Percentiles rank a stretch among this genome's conserved stretches.
These are phyloP conservation scores for Drosophila littoralis DNA, from an alignment of 1,140 invertebrate species.

Conservation along the genomic window DNA sequence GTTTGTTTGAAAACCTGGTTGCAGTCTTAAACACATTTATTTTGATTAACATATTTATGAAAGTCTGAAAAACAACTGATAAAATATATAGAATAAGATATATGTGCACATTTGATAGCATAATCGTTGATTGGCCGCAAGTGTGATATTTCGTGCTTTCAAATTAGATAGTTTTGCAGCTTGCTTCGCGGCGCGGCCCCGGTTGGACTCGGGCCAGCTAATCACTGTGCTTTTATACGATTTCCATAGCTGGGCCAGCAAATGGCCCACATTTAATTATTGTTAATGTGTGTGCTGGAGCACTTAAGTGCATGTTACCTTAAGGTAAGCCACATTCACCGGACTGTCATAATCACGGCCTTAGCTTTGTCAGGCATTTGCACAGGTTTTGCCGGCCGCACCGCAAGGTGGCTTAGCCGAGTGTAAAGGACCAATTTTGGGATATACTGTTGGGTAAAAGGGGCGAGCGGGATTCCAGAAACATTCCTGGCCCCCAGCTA, in stretches of 20 bases:
- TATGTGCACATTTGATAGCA: no score
- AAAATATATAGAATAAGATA: no score
- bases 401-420: no score
- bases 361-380: not conserved
- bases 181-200: not conserved
- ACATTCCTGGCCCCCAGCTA: slow-evolving; percentile 29
- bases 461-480: not conserved
- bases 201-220: not conserved
- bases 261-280: slow-evolving; percentile 23
- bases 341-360: not conserved
- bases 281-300: slow-evolving; percentile 17
- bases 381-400: not conserved
- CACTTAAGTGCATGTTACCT: slow-evolving; percentile 20
- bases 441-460: not conserved
- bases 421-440: not conserved
- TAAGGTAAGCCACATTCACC: no score
- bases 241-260: not conserved
- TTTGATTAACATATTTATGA: no score
- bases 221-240: slow-evolving; percentile 31
- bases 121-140: no score
- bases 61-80: no score
- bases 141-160: no score
- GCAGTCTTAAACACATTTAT: no score
- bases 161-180: no score
- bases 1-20: no score